Percentiles rank a stretch among this genome's conserved stretches.
phyloP scores from a whole-genome alignment of 2,888 invertebrate species.

The Petrophora chlorosata region DNA sequence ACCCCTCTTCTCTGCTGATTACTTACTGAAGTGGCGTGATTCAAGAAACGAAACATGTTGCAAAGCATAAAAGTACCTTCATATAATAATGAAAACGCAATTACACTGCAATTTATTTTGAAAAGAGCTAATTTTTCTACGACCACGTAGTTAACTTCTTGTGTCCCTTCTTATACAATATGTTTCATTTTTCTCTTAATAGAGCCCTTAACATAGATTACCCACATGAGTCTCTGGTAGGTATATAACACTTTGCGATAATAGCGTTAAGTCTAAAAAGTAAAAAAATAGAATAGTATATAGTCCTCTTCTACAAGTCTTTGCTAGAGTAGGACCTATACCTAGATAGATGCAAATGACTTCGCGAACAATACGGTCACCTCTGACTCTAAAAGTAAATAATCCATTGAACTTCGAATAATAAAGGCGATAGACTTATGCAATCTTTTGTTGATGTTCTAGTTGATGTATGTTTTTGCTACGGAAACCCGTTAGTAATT shows the following conservation, averaged over 20 bases:
- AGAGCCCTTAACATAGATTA: too few relatives aligned
- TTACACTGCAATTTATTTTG: too few relatives aligned
- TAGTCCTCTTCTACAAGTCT: not conserved
- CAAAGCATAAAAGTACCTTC: not conserved
- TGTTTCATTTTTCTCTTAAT: too few relatives aligned
- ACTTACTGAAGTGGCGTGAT: slow-evolving; percentile 40
- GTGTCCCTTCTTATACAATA: too few relatives aligned
- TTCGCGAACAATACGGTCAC: slow-evolving; percentile 10
- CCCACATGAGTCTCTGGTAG: too few relatives aligned
- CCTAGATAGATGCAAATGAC: not conserved
- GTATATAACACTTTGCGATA: too few relatives aligned
- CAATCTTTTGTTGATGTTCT: slow-evolving; percentile 22
- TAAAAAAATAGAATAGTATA: too few relatives aligned
- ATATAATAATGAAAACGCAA: too few relatives aligned
- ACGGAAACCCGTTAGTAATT: slow-evolving; percentile 12
- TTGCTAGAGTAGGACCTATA: not conserved
- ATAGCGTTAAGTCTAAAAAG: too few relatives aligned
- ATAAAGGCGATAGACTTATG: slow-evolving; percentile 21
- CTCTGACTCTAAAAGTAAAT: slow-evolving; percentile 16
- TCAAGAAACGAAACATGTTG: slow-evolving; percentile 14
- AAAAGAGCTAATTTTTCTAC: too few relatives aligned
- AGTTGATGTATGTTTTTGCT: slow-evolving; percentile 18
- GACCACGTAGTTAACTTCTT: not conserved
- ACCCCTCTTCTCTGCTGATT: slow-evolving; percentile 36
- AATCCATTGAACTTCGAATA: slow-evolving; percentile 25